These are phyloP conservation scores for Enteromius argenteus DNA, from an alignment of 2,797 vertebrate genomes.

Conservation along the genomic window DNA sequence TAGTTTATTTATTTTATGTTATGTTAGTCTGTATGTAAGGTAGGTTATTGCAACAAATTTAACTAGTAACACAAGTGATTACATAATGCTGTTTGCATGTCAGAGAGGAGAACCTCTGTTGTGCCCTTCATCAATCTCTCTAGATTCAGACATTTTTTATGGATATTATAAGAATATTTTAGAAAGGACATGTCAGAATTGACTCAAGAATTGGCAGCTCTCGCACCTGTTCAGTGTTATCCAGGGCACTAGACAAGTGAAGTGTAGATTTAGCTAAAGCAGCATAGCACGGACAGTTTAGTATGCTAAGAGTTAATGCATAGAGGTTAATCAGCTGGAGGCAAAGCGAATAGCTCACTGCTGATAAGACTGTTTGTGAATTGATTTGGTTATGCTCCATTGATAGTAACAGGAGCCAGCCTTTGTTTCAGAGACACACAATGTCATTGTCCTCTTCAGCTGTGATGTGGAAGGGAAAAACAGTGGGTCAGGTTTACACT, in stretches of 20 bases:
- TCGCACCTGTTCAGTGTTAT: slow-evolving; percentile 47
- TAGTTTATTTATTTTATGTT: no score
- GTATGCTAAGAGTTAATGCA: slow-evolving; percentile 75
- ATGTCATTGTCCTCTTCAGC: slow-evolving; percentile 2
- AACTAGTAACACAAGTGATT: neutral
- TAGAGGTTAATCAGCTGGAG: slow-evolving; percentile 46
- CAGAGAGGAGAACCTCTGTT: neutral
- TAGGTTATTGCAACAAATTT: neutral
- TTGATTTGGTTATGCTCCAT: slow-evolving; percentile 81
- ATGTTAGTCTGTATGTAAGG: no score
- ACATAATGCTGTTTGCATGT: neutral
- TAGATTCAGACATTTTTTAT: slow-evolving; percentile 81
- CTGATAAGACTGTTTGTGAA: slow-evolving; percentile 81
- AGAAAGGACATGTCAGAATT: slow-evolving; percentile 82
- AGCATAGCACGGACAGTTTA: slow-evolving; percentile 68
- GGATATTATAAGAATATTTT: slow-evolving; percentile 82
- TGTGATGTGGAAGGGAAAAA: slow-evolving; percentile 6
- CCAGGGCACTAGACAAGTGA: slow-evolving; percentile 68
- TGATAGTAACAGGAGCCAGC: slow-evolving; percentile 78
- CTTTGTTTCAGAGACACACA: slow-evolving; percentile 76
- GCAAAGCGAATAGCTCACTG: slow-evolving; percentile 61
- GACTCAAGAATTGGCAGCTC: slow-evolving; percentile 50
- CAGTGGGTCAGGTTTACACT: slow-evolving; percentile 5
- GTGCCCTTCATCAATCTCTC: slow-evolving; percentile 83
- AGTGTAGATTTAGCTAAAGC: slow-evolving; percentile 69